phyloP scores from a whole-genome alignment of 2,797 vertebrate species.

The Fringilla coelebs region DNA sequence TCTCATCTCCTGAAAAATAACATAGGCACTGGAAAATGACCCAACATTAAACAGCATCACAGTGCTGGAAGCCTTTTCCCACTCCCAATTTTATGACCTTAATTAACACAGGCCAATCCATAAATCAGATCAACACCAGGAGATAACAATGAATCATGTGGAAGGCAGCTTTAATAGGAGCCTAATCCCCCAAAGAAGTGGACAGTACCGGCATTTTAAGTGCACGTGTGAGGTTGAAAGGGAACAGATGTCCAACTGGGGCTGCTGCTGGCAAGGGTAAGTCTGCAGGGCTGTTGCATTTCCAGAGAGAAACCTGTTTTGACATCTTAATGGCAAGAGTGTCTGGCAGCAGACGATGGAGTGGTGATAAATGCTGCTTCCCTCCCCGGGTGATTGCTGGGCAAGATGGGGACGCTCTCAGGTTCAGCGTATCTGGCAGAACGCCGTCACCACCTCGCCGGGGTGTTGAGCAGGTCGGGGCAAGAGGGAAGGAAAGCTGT shows the following conservation, averaged over 20 bases:
- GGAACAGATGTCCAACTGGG: slow-evolving; percentile 51
- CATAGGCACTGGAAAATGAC: neutral
- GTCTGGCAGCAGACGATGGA: neutral
- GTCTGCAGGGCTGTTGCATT: slow-evolving; percentile 34
- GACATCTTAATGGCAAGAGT: slow-evolving; percentile 56
- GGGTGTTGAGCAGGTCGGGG: neutral
- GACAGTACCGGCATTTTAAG: slow-evolving; percentile 35
- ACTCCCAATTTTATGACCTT: slow-evolving; percentile 50
- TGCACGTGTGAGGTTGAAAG: slow-evolving; percentile 59
- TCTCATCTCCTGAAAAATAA: neutral
- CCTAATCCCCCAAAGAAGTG: slow-evolving; percentile 43
- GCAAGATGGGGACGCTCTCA: neutral
- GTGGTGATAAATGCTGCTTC: slow-evolving; percentile 14
- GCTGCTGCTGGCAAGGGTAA: slow-evolving; percentile 22
- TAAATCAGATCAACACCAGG: slow-evolving; percentile 62
- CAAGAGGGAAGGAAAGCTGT: neutral
- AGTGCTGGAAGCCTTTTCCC: slow-evolving; percentile 56
- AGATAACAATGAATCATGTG: slow-evolving; percentile 37
- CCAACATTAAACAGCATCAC: neutral
- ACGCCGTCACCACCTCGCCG: neutral
- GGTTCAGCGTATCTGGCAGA: slow-evolving; percentile 14
- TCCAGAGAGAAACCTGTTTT: slow-evolving; percentile 57
- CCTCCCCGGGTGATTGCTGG: neutral
- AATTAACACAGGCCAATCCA: slow-evolving; percentile 54
- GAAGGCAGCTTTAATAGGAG: slow-evolving; percentile 52